phyloP scores from a whole-genome alignment of 2,888 invertebrate species.

The Drosophila dives region DNA sequence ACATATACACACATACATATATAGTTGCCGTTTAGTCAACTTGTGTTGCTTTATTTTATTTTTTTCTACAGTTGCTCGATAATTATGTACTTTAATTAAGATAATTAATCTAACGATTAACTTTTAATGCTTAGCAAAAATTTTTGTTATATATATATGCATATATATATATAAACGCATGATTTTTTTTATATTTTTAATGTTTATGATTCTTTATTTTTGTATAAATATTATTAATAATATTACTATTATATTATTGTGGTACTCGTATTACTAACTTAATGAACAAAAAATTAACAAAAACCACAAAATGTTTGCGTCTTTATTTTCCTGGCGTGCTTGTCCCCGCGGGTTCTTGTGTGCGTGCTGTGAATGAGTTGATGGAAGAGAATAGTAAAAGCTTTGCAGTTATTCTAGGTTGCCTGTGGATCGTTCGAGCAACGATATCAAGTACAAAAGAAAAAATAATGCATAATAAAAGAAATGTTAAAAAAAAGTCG shows the following conservation, averaged over 20 bases:
- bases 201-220: constrained; percentile 36
- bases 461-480: background rate
- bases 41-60: background rate
- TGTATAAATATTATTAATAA: constrained; percentile 39
- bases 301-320: constrained; percentile 21
- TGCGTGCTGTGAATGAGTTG: constrained; percentile 37
- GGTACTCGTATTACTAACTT: constrained; percentile 59
- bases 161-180: constrained; percentile 47
- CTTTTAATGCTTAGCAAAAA: constrained; percentile 48
- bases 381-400: constrained; percentile 6
- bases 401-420: background rate
- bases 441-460: constrained; percentile 28
- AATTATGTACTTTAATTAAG: constrained; percentile 50
- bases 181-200: constrained; percentile 56
- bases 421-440: background rate
- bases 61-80: constrained; percentile 37
- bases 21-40: background rate
- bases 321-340: constrained; percentile 37
- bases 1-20: background rate
- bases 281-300: constrained; percentile 13
- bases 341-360: constrained; percentile 17
- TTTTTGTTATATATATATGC: constrained; percentile 19
- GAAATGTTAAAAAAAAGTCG: background rate
- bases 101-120: constrained; percentile 39
- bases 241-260: constrained; percentile 49